Percentiles rank a stretch among this genome's conserved stretches.
phyloP scores from a whole-genome alignment of 2,797 vertebrate genomes.

The Sebastes vulpes region DNA sequence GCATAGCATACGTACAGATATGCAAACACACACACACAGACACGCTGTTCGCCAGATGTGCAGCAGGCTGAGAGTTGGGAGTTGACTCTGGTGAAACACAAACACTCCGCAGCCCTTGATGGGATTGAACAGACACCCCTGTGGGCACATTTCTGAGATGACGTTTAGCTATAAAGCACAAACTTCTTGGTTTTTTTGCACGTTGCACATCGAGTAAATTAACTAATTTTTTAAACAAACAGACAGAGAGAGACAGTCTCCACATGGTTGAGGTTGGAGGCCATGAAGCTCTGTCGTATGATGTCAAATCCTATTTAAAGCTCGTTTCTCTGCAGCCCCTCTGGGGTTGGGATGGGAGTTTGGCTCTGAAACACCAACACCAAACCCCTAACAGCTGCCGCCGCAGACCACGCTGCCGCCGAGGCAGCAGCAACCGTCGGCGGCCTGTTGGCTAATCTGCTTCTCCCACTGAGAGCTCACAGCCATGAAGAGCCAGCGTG shows the following conservation, averaged over 20 bases:
- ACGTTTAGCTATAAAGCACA: not conserved
- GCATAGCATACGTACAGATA: not conserved
- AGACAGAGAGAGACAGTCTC: not conserved
- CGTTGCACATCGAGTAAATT: not conserved
- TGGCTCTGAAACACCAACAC: slow-evolving; percentile 25
- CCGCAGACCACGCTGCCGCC: not conserved
- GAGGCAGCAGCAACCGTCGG: slow-evolving; percentile 31
- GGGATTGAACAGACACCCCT: slow-evolving; percentile 10
- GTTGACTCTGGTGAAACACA: slow-evolving; percentile 18
- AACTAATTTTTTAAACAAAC: no score
- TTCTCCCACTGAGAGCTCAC: slow-evolving; percentile 11
- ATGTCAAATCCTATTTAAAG: slow-evolving; percentile 50
- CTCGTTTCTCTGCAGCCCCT: slow-evolving; percentile 7
- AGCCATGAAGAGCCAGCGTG: not conserved
- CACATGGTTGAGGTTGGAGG: not conserved
- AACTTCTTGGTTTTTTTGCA: not conserved
- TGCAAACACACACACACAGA: not conserved
- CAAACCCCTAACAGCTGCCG: slow-evolving; percentile 56
- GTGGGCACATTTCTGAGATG: slow-evolving; percentile 8
- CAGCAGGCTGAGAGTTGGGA: not conserved
- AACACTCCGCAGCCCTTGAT: not conserved
- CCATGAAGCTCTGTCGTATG: not conserved
- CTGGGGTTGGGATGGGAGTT: slow-evolving; percentile 24
- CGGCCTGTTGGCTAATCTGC: slow-evolving; percentile 37
- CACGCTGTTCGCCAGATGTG: not conserved